Base-by-base conservation (phyloP, 2,888 invertebrate genomes). In the Noctuana brunneofusca region DNA sequence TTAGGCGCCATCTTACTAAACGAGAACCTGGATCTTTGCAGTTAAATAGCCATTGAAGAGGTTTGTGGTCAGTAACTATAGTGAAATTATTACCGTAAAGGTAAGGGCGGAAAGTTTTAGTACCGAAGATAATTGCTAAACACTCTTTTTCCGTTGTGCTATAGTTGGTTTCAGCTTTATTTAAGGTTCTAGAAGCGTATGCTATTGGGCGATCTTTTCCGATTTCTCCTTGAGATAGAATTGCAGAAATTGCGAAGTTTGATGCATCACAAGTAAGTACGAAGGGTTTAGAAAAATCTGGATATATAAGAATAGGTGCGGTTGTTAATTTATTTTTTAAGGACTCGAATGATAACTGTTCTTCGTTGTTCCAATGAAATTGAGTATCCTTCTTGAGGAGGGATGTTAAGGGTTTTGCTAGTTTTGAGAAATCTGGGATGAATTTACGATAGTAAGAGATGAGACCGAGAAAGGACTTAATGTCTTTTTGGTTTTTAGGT, bases 361-460 rank as follows among this genome's bases (percentile, higher is more conserved):
- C 20, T 20, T 46, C 46, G 3, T 22, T 46, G 14, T 1, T 14
- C 46, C 46, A 46, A 3, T 6, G 8, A 18, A 46, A 46, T 2
- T 20, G 46, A 3, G 12, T 46, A 1, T 46, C 46, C 5, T 46
- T 46, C 20, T 46, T 46, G 2, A 46, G 12, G 0, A 46, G 20
- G 5, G 11, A 12, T 12, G 46, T 46, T 8, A 46, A 14, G 1
- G 46, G 46, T 46, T 53, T 52, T 0, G 52, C 69, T 2, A 72
- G 63, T 46, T 70, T 68, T 1, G 76, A 66, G 56, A 78, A 83
- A n/a, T 77, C 59, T 20, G 64, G 56, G 1, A 86, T 81, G 58
- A 83, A 85, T 41, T 76, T 68, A 5, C 81, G 41, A 49, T 84
- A 83, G 58, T 82, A 84, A 0, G 78, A 76, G 0, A 72, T 64